A percentile compares a stretch with the other conserved stretches of the same genome.
Conservation (phyloP, 2,888 invertebrate genomes). For the Frankliniella fusca region DNA sequence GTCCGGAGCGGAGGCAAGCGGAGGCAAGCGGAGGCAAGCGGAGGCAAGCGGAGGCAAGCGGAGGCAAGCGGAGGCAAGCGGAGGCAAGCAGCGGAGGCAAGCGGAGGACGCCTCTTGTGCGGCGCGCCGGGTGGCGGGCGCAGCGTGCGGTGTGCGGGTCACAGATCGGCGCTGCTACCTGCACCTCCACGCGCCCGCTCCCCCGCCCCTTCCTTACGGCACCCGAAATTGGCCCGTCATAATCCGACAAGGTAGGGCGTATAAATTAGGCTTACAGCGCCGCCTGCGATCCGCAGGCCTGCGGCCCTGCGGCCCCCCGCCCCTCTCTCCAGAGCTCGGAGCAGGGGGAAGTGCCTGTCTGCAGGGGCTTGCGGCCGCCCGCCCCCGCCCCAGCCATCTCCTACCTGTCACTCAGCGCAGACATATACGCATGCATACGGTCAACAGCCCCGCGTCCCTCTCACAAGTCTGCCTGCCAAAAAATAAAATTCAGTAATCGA, state of each 20-base stretch:
- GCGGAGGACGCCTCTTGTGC: no score
- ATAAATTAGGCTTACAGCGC: conserved; percentile 17
- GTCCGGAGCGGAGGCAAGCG: background rate
- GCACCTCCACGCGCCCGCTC: background rate
- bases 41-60: background rate
- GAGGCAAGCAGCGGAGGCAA: no score
- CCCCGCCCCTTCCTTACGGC: background rate
- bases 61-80: background rate
- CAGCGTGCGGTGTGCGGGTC: background rate
- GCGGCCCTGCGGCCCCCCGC: background rate
- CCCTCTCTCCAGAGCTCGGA: no score
- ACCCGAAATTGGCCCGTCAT: conserved; percentile 17
- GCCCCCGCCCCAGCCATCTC: background rate
- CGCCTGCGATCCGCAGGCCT: background rate
- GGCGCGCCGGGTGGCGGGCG: no score
- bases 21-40: background rate
- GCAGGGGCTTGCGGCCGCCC: no score
- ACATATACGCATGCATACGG: no score
- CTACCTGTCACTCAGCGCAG: no score
- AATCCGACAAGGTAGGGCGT: conserved; percentile 21
- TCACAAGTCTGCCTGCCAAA: no score
- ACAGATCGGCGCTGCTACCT: background rate
- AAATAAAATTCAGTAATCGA: no score
- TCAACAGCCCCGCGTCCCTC: no score
- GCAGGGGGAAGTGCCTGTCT: no score